Evolutionary conservation across 2,797 vertebrate species (phyloP).

Genomic region (Gastrophryne carolinensis): DNA sequence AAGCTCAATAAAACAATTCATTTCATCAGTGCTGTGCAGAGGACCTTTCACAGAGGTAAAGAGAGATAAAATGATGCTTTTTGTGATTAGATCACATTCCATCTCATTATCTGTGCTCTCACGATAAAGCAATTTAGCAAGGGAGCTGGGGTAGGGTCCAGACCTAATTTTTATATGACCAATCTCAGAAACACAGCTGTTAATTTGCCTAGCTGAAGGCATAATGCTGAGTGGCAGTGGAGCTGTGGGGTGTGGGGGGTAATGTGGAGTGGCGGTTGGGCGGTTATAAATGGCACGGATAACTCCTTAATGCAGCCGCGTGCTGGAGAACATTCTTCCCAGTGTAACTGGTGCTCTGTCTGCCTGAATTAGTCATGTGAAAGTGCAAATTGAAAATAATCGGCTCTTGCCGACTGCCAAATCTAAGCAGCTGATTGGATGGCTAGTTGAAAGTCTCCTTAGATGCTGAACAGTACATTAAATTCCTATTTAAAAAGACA

Average conservation of each 20-base stretch:
- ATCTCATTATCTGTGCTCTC: constrained; percentile 12
- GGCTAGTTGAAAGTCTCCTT: background rate
- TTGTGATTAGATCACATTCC: constrained; percentile 16
- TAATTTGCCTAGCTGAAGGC: constrained; percentile 35
- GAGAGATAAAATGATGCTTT: background rate
- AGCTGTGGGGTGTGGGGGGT: no score
- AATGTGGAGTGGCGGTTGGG: background rate
- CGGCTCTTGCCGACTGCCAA: background rate
- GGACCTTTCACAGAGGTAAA: background rate
- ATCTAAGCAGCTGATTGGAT: constrained; percentile 18
- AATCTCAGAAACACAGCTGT: constrained; percentile 18
- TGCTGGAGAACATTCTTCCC: background rate
- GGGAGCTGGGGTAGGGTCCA: background rate
- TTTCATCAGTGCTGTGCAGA: background rate
- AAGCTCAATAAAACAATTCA: background rate
- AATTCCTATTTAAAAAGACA: background rate
- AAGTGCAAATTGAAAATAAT: constrained; percentile 34
- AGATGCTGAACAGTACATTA: background rate
- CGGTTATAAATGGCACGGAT: background rate
- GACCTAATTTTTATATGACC: constrained; percentile 22
- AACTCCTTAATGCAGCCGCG: constrained; percentile 1
- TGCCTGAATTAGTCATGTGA: constrained; percentile 17
- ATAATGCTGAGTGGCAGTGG: no score
- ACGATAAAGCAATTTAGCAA: constrained; percentile 11
- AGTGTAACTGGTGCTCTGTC: background rate